Percentiles rank a stretch among this genome's conserved stretches.
Evolutionary conservation across 2,888 invertebrate species (phyloP).

Genomic region (Hyles lineata): DNA sequence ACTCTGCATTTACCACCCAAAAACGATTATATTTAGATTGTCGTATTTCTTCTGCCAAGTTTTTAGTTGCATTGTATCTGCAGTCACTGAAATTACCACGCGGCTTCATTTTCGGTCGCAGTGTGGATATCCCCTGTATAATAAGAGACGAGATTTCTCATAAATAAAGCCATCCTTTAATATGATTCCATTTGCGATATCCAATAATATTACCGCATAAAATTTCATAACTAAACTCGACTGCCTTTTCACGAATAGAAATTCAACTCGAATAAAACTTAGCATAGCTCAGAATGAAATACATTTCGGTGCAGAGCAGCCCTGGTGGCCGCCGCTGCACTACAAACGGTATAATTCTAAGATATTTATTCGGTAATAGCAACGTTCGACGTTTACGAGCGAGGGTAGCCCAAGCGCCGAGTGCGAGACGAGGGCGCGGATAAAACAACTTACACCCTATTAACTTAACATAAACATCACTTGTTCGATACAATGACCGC

Average conservation of each 20-base stretch:
- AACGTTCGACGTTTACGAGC: conserved; percentile 16
- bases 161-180: too few species aligned
- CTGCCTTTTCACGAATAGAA: not conserved
- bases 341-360: not conserved
- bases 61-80: too few species aligned
- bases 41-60: too few species aligned
- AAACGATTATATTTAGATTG: too few species aligned
- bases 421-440: conserved; percentile 1
- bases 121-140: too few species aligned
- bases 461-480: conserved; percentile 1
- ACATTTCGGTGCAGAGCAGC: not conserved
- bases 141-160: too few species aligned
- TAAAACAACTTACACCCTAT: not conserved
- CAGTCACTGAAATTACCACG: too few species aligned
- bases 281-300: conserved; percentile 3
- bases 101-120: too few species aligned
- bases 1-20: too few species aligned
- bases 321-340: not conserved
- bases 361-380: conserved; percentile 16
- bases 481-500: conserved; percentile 18
- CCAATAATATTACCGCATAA: not conserved
- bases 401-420: not conserved
- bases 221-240: not conserved
- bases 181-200: too few species aligned
- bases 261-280: conserved; percentile 2